Conservation (phyloP, 53 echinoderm and acorn worm genomes). For the Apostichopus leukothele region DNA sequence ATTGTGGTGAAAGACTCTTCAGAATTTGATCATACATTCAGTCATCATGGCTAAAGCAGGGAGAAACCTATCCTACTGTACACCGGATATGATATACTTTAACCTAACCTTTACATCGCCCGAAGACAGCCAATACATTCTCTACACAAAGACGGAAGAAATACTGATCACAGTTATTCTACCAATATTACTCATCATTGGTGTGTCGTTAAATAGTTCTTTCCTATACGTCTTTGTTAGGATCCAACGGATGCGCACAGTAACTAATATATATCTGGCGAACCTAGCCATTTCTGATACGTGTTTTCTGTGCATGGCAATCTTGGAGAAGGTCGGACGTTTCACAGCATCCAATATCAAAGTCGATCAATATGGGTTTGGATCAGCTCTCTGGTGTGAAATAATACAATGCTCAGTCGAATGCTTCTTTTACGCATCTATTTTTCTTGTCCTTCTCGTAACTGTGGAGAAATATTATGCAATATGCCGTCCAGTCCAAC, state of each 20-base stretch:
- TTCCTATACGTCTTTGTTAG: conserved; percentile 75
- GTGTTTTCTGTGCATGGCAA: conserved; percentile 67
- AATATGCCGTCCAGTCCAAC: conserved; percentile 67
- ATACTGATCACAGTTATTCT: conserved; percentile 64
- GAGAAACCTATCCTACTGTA: conserved; percentile 13
- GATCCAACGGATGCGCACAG: conserved; percentile 79
- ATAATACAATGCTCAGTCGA: conserved; percentile 55
- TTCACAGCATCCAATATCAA: conserved; percentile 58
- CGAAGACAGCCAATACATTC: background rate
- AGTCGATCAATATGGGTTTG: conserved; percentile 64
- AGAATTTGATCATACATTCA: no score
- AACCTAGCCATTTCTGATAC: conserved; percentile 82
- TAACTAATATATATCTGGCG: conserved; percentile 83
- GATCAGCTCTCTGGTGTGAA: conserved; percentile 59
- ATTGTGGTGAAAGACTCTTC: no score
- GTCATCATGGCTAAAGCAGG: background rate
- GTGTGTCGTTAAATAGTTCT: conserved; percentile 58
- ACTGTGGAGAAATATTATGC: conserved; percentile 84
- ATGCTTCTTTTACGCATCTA: conserved; percentile 63
- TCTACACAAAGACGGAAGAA: conserved; percentile 56
- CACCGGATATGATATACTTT: conserved; percentile 17
- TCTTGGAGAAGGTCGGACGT: conserved; percentile 66
- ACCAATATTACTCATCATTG: conserved; percentile 71
- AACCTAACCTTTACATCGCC: background rate
- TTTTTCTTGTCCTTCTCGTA: conserved; percentile 74